phyloP scores from a whole-genome alignment of 2,113 vertebrate species.

The Noturus placidus region DNA sequence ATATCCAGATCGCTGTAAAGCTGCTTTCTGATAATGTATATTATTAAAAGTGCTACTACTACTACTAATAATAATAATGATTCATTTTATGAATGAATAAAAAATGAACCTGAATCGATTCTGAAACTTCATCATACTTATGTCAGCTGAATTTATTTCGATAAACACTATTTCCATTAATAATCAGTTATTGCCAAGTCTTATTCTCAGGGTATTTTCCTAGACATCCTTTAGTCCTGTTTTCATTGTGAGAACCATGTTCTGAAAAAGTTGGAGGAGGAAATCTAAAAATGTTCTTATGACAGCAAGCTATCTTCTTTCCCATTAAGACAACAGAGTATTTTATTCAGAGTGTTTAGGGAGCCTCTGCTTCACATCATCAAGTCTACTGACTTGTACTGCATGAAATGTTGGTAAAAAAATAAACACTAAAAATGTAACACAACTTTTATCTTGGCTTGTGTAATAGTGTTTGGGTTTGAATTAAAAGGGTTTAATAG shows the following conservation, averaged over 20 bases:
- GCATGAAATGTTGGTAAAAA: background rate
- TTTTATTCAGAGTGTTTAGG: conserved; percentile 32
- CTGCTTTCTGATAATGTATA: background rate
- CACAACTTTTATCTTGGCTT: conserved; percentile 8
- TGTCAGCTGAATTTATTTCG: background rate
- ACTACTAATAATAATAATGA: no score
- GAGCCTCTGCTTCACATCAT: conserved; percentile 1
- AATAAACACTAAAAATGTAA: conserved; percentile 16
- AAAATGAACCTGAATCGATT: background rate
- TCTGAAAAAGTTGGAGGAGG: background rate
- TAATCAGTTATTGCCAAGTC: background rate
- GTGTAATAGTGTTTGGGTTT: conserved; percentile 15
- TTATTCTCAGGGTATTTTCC: background rate
- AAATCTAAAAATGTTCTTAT: background rate
- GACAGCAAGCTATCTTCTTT: conserved; percentile 5
- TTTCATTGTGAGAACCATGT: background rate
- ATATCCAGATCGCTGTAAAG: background rate
- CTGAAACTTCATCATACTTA: background rate
- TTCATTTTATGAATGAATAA: no score
- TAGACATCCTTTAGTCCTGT: background rate
- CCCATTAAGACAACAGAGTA: conserved; percentile 33
- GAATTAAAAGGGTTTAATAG: conserved; percentile 57
- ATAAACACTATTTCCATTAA: background rate
- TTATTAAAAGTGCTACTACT: background rate
- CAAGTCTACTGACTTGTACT: background rate